Evolutionary conservation across 2,888 invertebrate species (phyloP), one percentile per base, ranked within the genome.

Genomic region (Seira sanloemensis): DNA sequence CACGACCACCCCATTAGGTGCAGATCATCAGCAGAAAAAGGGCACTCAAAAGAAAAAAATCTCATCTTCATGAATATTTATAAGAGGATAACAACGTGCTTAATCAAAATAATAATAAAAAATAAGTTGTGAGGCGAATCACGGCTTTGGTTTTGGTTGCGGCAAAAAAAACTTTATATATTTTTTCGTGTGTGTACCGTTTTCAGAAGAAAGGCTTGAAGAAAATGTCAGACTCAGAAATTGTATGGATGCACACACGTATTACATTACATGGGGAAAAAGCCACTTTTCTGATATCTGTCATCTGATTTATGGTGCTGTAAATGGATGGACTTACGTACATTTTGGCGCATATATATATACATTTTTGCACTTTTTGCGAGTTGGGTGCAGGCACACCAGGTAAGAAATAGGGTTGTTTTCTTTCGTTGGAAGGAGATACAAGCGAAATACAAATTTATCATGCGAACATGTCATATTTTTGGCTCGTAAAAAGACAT

Each of bases 21-120:
- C 37, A 37, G 37, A 37, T 37, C 37, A 37, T 37, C 37, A 37
- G 37, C 12, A 37, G 37, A 37, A 37, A n/a, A 37, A 37, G 37
- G 37, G 37, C 37, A 37, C 37, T 37, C 37, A 37, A 37, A 12
- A 37, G 12, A 37, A 37, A 37, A 37, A 37, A n/a, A 37, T 9
- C 37, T 37, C 37, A 37, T 37, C 37, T 37, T 82, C 81, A 82
- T 82, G 81, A 82, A 82, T 82, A 82, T 82, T 82, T 82, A 82
- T 82, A 82, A 76, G 71, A 2, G 69, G 76, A 68, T 78, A 78
- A 71, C 78, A 78, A 76, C 71, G 76, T 71, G 76, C 81, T 82
- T 82, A 82, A 82, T 82, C 81, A 82, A 82, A 82, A 80, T 37
- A 78, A 78, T 71, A 72, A 72, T 27, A 58, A 66, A 54, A 23